phyloP scores from a whole-genome alignment of 2,888 invertebrate species.

The Tolmerus cingulatus region DNA sequence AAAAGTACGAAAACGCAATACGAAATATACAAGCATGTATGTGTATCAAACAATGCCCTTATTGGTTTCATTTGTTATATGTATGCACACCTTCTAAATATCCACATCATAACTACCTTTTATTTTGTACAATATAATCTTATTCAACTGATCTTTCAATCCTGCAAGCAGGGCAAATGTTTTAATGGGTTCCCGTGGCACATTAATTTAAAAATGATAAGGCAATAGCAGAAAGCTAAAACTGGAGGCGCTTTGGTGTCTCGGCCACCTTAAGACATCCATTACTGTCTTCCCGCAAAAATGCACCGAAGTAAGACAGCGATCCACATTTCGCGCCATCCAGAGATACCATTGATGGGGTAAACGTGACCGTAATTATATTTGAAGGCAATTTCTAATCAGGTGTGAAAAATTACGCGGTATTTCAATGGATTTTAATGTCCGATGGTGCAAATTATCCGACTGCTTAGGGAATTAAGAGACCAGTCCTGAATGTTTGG shows the following conservation, averaged over 20 bases:
- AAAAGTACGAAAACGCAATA: no score
- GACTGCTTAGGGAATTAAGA: not conserved
- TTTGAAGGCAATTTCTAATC: slow-evolving; percentile 44
- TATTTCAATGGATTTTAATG: slow-evolving; percentile 26
- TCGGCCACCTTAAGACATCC: not conserved
- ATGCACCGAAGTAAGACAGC: not conserved
- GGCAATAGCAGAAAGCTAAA: not conserved
- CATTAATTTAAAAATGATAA: slow-evolving; percentile 7
- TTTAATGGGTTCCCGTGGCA: not conserved
- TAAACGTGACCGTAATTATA: slow-evolving; percentile 46
- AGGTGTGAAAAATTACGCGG: slow-evolving; percentile 40
- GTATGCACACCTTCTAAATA: not conserved
- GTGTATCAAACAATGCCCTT: no score
- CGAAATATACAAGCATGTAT: no score
- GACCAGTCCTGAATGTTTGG: not conserved
- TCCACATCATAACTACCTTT: not conserved
- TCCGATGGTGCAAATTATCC: slow-evolving; percentile 29
- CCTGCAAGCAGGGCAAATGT: not conserved
- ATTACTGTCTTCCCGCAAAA: not conserved
- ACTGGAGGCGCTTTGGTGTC: slow-evolving; percentile 13
- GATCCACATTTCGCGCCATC: not conserved
- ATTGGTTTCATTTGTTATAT: no score
- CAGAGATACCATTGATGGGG: slow-evolving; percentile 41
- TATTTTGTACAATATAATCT: not conserved
- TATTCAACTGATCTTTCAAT: not conserved